phyloP scores from a whole-genome alignment of 2,113 vertebrate species.

The Nothoprocta perdicaria region DNA sequence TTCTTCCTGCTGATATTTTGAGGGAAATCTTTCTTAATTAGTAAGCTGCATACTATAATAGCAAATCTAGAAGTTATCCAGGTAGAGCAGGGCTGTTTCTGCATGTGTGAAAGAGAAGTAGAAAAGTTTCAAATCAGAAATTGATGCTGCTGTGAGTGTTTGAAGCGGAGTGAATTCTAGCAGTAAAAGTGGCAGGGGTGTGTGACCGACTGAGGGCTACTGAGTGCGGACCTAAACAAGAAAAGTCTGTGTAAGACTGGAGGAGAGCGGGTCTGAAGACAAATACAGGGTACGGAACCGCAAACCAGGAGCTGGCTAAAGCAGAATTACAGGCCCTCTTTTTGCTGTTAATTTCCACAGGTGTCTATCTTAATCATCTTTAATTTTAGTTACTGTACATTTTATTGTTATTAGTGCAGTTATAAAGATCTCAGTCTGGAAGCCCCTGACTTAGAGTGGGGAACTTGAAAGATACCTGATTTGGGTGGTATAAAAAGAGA shows the following conservation, averaged over 20 bases:
- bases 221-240: not conserved
- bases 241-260: not conserved
- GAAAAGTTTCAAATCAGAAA: not conserved
- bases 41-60: not conserved
- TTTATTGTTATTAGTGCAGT: not conserved
- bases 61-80: not conserved
- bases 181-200: not conserved
- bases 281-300: not conserved
- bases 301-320: not conserved
- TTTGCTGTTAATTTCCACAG: not conserved
- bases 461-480: not conserved
- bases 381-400: not conserved
- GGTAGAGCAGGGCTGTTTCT: not conserved
- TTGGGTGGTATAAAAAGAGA: not conserved
- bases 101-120: fast-evolving
- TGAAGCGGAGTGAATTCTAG: not conserved
- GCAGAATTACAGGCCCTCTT: not conserved
- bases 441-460: not conserved
- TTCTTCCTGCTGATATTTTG: not conserved
- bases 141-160: not conserved
- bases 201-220: not conserved
- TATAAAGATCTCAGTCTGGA: not conserved
- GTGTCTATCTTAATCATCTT: not conserved
- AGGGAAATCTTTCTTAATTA: not conserved
- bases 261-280: not conserved